Percentiles rank a stretch among this genome's conserved stretches.
Evolutionary conservation across 2,888 invertebrate genomes (phyloP).

Genomic region (Andrena camellia): DNA sequence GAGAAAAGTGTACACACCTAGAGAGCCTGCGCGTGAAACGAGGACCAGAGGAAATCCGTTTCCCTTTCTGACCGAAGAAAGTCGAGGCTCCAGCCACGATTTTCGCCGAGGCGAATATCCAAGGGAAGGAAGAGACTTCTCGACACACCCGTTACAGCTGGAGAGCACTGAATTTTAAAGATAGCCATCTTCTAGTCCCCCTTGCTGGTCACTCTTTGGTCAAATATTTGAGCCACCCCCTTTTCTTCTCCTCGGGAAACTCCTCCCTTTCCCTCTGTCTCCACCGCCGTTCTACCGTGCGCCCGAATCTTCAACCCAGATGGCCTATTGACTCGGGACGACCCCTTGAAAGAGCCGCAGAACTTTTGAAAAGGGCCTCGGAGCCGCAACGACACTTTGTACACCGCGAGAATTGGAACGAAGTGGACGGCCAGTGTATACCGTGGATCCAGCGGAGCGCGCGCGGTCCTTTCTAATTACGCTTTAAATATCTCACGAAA

Average conservation of each 20-base stretch:
- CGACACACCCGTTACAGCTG: constrained; percentile 42
- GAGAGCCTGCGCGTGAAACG: no score
- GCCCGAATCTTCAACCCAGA: constrained; percentile 59
- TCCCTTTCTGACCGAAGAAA: background rate
- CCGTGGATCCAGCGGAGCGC: background rate
- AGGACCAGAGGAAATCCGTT: no score
- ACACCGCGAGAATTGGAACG: constrained; percentile 56
- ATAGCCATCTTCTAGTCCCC: constrained; percentile 70
- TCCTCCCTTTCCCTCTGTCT: background rate
- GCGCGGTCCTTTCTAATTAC: constrained; percentile 33
- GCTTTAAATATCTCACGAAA: constrained; percentile 46
- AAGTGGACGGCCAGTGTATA: constrained; percentile 16
- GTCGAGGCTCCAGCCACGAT: background rate
- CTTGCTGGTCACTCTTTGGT: constrained; percentile 60
- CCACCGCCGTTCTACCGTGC: background rate
- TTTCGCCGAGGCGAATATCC: background rate
- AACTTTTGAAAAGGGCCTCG: constrained; percentile 52
- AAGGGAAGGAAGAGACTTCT: background rate
- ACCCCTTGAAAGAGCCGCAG: constrained; percentile 59
- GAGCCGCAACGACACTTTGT: constrained; percentile 50
- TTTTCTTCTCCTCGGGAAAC: constrained; percentile 33
- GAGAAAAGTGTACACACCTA: no score
- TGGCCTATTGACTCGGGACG: constrained; percentile 69
- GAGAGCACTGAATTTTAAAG: constrained; percentile 74
- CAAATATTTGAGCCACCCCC: constrained; percentile 74